Evolutionary conservation across 1,140 invertebrate species (phyloP).

Genomic region (Drosophila repletoides): DNA sequence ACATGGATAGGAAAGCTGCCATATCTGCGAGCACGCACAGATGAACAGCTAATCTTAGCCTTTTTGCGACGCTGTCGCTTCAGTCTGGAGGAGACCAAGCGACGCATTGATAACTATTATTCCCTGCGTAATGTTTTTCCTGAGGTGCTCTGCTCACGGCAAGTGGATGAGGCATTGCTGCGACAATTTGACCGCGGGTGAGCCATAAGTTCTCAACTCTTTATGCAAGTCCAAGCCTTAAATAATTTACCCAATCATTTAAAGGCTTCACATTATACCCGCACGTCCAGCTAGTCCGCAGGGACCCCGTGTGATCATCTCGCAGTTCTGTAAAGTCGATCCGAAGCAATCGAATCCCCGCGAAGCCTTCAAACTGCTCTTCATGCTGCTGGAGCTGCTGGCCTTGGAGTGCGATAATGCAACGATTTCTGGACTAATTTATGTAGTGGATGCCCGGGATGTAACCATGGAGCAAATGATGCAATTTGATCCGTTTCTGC

Average conservation of each 20-base stretch:
- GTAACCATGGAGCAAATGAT: conserved; percentile 71
- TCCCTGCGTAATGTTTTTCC: conserved; percentile 84
- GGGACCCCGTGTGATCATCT: conserved; percentile 62
- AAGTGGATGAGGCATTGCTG: conserved; percentile 66
- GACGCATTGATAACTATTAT: conserved; percentile 86
- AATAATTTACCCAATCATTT: conserved; percentile 40
- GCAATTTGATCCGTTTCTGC: conserved; percentile 63
- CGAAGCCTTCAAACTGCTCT: conserved; percentile 70
- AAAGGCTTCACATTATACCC: conserved; percentile 68
- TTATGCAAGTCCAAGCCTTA: neutral
- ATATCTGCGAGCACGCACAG: conserved; percentile 83
- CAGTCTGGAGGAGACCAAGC: conserved; percentile 86
- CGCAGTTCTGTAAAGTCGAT: conserved; percentile 66
- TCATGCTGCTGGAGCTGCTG: conserved; percentile 68
- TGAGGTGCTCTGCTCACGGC: conserved; percentile 83
- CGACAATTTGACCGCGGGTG: conserved; percentile 83
- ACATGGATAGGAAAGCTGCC: conserved; percentile 86
- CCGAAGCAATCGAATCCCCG: conserved; percentile 61
- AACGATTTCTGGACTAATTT: conserved; percentile 47
- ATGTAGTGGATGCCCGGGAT: conserved; percentile 61
- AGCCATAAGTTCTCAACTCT: neutral
- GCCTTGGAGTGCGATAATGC: conserved; percentile 68
- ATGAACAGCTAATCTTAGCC: conserved; percentile 85
- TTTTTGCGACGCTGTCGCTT: conserved; percentile 87
- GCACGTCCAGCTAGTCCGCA: conserved; percentile 38